phyloP scores from a whole-genome alignment of 1,140 invertebrate genomes.

The Dendrolimus punctatus region DNA sequence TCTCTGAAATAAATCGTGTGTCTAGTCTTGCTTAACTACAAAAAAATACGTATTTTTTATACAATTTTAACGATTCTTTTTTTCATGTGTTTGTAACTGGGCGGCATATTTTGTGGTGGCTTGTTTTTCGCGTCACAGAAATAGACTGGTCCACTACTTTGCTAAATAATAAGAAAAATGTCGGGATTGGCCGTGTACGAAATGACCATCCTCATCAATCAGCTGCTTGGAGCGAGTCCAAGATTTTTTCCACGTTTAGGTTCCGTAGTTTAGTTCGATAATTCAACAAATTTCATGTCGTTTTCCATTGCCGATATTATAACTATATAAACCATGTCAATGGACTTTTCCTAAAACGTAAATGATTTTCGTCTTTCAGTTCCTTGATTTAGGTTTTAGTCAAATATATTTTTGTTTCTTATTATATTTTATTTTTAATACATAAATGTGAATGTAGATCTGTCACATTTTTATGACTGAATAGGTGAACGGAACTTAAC shows the following conservation, averaged over 20 bases:
- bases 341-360: too few relatives aligned
- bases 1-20: slow-evolving; percentile 3
- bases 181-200: slow-evolving; percentile 69
- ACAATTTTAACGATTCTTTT: slow-evolving; percentile 9
- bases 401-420: too few relatives aligned
- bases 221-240: slow-evolving; percentile 65
- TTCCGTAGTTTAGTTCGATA: slow-evolving; percentile 67
- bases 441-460: too few relatives aligned
- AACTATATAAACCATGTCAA: too few relatives aligned
- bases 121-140: slow-evolving; percentile 66
- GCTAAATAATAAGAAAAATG: slow-evolving; percentile 71
- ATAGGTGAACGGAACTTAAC: too few relatives aligned
- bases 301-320: slow-evolving; percentile 13
- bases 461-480: too few relatives aligned
- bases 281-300: slow-evolving; percentile 50
- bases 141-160: slow-evolving; percentile 67
- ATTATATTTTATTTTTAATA: too few relatives aligned
- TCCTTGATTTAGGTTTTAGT: too few relatives aligned
- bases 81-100: slow-evolving; percentile 23
- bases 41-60: slow-evolving; percentile 5
- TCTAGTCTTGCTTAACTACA: slow-evolving; percentile 4
- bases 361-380: too few relatives aligned
- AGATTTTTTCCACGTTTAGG: slow-evolving; percentile 71
- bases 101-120: slow-evolving; percentile 47
- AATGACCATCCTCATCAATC: slow-evolving; percentile 72